Percentiles rank a stretch among this genome's conserved stretches.
phyloP scores from a whole-genome alignment of 2,888 invertebrate species.

The Pyrocoelia pectoralis region DNA sequence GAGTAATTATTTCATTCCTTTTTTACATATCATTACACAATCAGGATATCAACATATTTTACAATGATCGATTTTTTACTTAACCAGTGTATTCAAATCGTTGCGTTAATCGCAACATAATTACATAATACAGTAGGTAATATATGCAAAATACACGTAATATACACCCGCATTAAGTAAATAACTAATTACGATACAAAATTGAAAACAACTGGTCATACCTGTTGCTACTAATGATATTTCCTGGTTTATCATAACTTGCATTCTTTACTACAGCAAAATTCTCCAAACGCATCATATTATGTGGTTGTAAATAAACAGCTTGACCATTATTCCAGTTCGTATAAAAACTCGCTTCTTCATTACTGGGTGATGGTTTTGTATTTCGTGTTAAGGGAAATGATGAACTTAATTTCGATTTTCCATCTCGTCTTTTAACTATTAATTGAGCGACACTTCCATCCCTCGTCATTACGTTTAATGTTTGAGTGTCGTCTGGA shows the following conservation, averaged over 20 bases:
- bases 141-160: too few relatives aligned
- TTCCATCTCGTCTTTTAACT: constrained; percentile 73
- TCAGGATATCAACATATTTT: too few relatives aligned
- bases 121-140: background rate
- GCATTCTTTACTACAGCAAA: constrained; percentile 52
- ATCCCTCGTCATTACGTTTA: constrained; percentile 78
- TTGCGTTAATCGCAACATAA: background rate
- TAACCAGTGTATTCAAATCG: background rate
- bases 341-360: constrained; percentile 46
- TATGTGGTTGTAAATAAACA: constrained; percentile 53
- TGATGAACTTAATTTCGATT: constrained; percentile 51
- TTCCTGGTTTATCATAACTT: constrained; percentile 48
- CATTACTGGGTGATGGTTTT: constrained; percentile 5
- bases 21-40: too few relatives aligned
- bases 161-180: too few relatives aligned
- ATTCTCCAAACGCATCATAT: constrained; percentile 50
- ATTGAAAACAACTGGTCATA: too few relatives aligned
- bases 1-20: too few relatives aligned
- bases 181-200: too few relatives aligned
- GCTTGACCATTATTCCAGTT: constrained; percentile 59
- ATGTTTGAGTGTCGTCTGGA: constrained; percentile 78
- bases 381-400: constrained; percentile 7
- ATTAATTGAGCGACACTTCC: constrained; percentile 81
- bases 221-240: constrained; percentile 55
- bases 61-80: too few relatives aligned